phyloP scores from a whole-genome alignment of 2,797 vertebrate species.

The Etheostoma nigrum region DNA sequence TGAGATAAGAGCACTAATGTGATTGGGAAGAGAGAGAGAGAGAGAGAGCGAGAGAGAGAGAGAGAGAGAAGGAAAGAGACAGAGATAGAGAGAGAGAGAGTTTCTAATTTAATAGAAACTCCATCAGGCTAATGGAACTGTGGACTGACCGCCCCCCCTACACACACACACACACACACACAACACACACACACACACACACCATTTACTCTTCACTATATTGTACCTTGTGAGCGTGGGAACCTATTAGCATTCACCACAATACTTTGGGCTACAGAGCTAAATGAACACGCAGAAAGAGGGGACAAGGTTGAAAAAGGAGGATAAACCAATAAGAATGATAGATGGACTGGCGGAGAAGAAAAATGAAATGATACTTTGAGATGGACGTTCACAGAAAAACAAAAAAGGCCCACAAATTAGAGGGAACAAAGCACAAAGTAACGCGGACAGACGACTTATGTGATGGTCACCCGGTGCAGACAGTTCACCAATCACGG shows the following conservation, averaged over 20 bases:
- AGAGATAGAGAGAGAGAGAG: conserved; percentile 68
- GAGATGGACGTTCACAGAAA: conserved; percentile 42
- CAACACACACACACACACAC: conserved; percentile 34
- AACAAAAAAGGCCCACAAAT: conserved; percentile 33
- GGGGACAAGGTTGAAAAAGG: conserved; percentile 48
- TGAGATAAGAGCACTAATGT: conserved; percentile 87
- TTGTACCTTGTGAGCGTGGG: conserved; percentile 71
- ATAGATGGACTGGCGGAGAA: conserved; percentile 44
- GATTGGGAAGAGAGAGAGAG: conserved; percentile 77
- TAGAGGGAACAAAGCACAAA: conserved; percentile 17
- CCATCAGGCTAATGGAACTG: conserved; percentile 84
- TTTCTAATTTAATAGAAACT: conserved; percentile 85
- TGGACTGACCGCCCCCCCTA: conserved; percentile 62
- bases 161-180: conserved; percentile 20
- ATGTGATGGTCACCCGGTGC: conserved; percentile 15
- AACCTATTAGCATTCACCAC: conserved; percentile 79
- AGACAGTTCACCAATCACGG: conserved; percentile 49
- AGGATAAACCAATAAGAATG: conserved; percentile 56
- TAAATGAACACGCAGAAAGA: conserved; percentile 62
- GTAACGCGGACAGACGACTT: conserved; percentile 7
- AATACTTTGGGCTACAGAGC: conserved; percentile 47
- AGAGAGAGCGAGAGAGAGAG: conserved; percentile 57
- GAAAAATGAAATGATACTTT: conserved; percentile 41
- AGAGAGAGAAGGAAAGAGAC: conserved; percentile 58
- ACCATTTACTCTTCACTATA: conserved; percentile 63